Evolutionary conservation across 2,797 vertebrate species (phyloP), one percentile per base, ranked within the genome.

Genomic region (Alauda arvensis): DNA sequence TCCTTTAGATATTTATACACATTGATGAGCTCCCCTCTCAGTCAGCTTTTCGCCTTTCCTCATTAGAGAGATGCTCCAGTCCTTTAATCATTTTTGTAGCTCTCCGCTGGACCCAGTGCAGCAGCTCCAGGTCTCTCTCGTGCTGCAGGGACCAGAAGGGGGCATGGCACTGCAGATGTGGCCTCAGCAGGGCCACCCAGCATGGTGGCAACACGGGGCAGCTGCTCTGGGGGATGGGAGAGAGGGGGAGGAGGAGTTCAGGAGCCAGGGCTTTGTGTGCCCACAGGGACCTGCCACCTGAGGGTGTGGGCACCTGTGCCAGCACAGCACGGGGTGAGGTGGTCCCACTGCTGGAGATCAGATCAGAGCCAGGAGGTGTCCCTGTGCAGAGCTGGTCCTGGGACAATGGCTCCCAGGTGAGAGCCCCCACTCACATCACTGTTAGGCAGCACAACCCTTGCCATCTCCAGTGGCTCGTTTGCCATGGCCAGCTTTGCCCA

Each of bases 311-410:
- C 3, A 8, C 40, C 5, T 26, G 42, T 34, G 28, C 31, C 5
- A 24, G 33, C 40, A 29, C 28, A 8, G n/a, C 2, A 0, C 21
- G 49, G n/a, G 11, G 12, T 33, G 81, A 6, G 34, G 2, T 6
- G 21, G 14, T 57, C 21, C 28, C 53, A 2, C 16, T 29, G 29
- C 42, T 48, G 10, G 69, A 51, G 52, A 37, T 21, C 7, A 5
- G 4, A 5, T 3, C 9, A 12, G 42, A 29, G 14, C 3, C 8
- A 20, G 31, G 21, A 13, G 59, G 20, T 45, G 53, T 14, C 16
- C 2, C 4, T 3, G 40, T 15, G 68, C 5, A 33, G 52, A 0
- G 1, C 40, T 4, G 3, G 0, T 8, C 9, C n/a, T 4, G 7
- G 12, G 17, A 4, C 18, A 17, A 5, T 17, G 56, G 34, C 29